Evolutionary conservation across 2,888 invertebrate genomes (phyloP).

Genomic region (Drosophila helvetica): DNA sequence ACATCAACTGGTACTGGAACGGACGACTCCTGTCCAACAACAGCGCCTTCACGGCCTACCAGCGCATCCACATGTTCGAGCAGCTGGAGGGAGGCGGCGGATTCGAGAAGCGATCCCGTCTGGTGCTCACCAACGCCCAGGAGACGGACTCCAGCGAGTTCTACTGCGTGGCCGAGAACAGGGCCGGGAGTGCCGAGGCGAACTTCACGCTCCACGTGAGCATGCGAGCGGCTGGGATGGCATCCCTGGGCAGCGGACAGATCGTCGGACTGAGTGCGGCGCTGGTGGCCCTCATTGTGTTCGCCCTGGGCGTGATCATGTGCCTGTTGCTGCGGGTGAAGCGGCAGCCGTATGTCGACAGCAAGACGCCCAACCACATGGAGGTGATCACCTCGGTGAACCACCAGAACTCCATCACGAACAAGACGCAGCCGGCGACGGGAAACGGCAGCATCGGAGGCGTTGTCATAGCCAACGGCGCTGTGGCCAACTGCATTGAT

Average conservation of each 20-base stretch:
- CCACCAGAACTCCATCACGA: constrained; percentile 85
- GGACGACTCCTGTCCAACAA: constrained; percentile 91
- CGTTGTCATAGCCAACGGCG: constrained; percentile 86
- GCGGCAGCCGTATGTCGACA: constrained; percentile 89
- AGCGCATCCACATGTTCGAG: constrained; percentile 90
- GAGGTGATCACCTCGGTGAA: constrained; percentile 89
- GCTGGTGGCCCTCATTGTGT: constrained; percentile 90
- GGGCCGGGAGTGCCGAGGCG: constrained; percentile 93
- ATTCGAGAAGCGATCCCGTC: constrained; percentile 89
- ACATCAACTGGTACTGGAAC: constrained; percentile 94
- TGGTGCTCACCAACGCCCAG: constrained; percentile 92
- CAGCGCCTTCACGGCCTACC: constrained; percentile 91
- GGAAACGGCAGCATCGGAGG: constrained; percentile 84
- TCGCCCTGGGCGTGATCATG: constrained; percentile 89
- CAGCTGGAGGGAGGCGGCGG: constrained; percentile 85
- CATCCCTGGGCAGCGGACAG: constrained; percentile 92
- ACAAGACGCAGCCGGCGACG: constrained; percentile 84
- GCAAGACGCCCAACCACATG: constrained; percentile 90
- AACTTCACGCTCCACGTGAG: constrained; percentile 94
- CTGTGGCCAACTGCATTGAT: constrained; percentile 84
- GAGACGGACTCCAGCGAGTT: constrained; percentile 93
- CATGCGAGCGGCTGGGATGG: constrained; percentile 91
- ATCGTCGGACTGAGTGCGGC: constrained; percentile 94
- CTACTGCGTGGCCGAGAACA: constrained; percentile 95
- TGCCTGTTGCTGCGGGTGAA: constrained; percentile 90